These are phyloP conservation scores for Penaeus vannamei DNA, from an alignment of 1,140 invertebrate species.

Conservation along the genomic window DNA sequence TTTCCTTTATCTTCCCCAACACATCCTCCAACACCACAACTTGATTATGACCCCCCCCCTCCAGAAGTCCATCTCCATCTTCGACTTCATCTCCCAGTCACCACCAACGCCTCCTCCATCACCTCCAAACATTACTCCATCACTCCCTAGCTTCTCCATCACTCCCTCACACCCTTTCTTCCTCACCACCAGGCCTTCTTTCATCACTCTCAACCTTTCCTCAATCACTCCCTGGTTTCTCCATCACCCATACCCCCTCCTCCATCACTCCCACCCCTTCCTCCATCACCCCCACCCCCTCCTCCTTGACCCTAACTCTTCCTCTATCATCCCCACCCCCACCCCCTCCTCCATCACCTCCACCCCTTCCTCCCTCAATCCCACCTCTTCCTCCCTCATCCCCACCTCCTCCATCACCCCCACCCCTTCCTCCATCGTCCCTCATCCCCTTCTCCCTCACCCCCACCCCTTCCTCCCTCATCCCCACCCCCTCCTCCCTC, in stretches of 20 bases:
- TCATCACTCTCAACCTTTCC: neutral
- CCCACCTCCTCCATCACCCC: neutral
- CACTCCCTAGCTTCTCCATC: neutral
- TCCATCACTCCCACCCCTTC: neutral
- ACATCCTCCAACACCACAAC: neutral
- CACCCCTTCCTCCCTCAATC: neutral
- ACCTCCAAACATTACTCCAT: neutral
- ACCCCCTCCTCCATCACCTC: conserved; percentile 13
- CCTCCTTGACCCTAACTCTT: neutral
- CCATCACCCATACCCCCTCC: neutral
- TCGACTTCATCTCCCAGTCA: neutral
- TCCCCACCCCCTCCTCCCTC: neutral
- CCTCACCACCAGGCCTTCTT: neutral
- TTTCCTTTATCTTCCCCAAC: neutral
- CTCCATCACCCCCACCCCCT: neutral
- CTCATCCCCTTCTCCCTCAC: neutral
- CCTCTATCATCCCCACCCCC: neutral
- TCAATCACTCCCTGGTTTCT: neutral
- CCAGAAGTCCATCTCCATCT: neutral
- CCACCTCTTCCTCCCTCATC: neutral
- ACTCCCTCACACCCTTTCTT: neutral
- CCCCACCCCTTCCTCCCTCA: neutral
- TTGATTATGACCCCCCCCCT: neutral
- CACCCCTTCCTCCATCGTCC: neutral
- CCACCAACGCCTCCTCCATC: neutral